Evolutionary conservation across 2,113 vertebrate species (phyloP), one percentile per base, ranked within the genome.

Genomic region (Dryoscopus gambensis): DNA sequence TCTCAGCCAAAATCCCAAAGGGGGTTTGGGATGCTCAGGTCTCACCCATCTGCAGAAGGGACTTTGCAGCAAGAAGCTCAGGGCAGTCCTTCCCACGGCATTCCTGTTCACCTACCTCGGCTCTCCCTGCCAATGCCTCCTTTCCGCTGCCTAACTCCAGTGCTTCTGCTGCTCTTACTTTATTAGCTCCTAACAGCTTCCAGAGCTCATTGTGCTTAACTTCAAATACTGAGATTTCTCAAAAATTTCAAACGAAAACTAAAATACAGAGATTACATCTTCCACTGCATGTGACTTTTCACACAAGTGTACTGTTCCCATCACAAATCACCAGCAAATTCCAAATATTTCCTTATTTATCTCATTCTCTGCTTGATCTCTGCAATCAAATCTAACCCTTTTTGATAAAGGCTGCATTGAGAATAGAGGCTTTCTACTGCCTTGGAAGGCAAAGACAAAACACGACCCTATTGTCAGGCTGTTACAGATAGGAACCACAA

Each of bases 401-500:
- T 11, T 10, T 12, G 17, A 17, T 15, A 64, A 25, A 18, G 13
- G 19, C 35, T 8, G 16, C 11, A 7, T 6, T 27, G 47, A 70
- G 62, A 65, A 42, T 3, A 69, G 33, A 65, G 6, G 12, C 4
- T 52, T 23, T 35, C 14, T 31, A 2, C 9, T 40, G 53, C 12
- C 50, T 22, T 9, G 40, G 69, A 27, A 46, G 46, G 53, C 22
- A 28, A 42, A 40, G 28, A 35, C 9, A 63, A 87, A 63, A n/a
- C 15, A 47, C 3, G 62, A 11, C 12, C 4, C 17, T 10, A 16
- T 0, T 6, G 10, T 15, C n/a, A 46, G 23, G 14, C 20, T 57
- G 15, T 6, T 19, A 49, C 21, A 59, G 42, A 11, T 0, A 46
- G 23, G 10, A 50, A 57, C 9, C 35, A 37, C 10, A 31, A 68